Base-by-base conservation (phyloP, 2,113 vertebrate species). In the Neogale vison region DNA sequence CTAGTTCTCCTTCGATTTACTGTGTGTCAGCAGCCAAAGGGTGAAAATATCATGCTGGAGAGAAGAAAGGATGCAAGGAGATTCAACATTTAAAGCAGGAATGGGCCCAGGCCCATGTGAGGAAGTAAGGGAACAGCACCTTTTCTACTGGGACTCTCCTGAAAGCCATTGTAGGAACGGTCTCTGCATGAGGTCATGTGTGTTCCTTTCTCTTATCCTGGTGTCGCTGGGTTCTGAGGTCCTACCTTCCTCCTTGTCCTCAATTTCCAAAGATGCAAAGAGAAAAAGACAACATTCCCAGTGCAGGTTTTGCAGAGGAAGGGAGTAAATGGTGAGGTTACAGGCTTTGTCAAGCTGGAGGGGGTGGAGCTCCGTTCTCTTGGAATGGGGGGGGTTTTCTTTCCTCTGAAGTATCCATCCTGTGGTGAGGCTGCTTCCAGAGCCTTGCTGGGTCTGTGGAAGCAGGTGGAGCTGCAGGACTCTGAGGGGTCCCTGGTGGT, bases 131-230 rank as follows among this genome's bases (percentile, higher is more conserved):
- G 65, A 20, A 21, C 36, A 26, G 10, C 63, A 7, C 23, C 14
- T 18, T 9, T 52, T 50, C 26, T 26, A 15, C 26, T 4, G 5
- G 61, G 18, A 31, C 9, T 31, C 88, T n/a, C 31, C 11, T 1
- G 13, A 24, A 20, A 1, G 4, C n/a, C 18, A 12, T 36, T 42
- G 1, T 3, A 3, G n/a, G 31, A 10, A 21, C 31, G 9, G 15
- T 12, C 20, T 1, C 23, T 31, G 59, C n/a, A 13, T 1, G 3
- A 39, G 59, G 45, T 26, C 59, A 2, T 2, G 4, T 0, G 0
- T 31, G 59, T 61, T 18, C 74, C 72, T 59, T 50, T 67, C 59
- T 90, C 26, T n/a, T 55, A 15, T 20, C 15, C 69, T 9, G 21
- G 1, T 1, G 12, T 3, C 42, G 26, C 12, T 0, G 0, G 4